Evolutionary conservation across 2,888 invertebrate species (phyloP), one percentile per base, ranked within the genome.

Genomic region (Schrankia costaestrigalis): DNA sequence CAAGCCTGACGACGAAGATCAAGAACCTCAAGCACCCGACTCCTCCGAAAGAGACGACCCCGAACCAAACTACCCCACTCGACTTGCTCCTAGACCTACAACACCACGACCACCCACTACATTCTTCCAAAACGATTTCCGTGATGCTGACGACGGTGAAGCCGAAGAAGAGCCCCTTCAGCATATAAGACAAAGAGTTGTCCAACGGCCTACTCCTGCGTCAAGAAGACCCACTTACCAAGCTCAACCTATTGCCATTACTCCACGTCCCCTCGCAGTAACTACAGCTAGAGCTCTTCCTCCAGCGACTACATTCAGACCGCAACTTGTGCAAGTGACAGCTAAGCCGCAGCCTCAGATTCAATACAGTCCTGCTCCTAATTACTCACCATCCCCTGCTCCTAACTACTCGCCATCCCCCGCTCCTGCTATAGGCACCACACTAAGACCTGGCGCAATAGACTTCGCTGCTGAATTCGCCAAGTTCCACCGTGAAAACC

Each of bases 401-500:
- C 14, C 21, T 11, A 84, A 89, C 71, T 74, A 85, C 71, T 56
- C 87, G 24, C 69, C 86, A 9, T 61, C 79, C 5, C 73, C 86
- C 0, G 59, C 68, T 5, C 71, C 85, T 0, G 70, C 82, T 28
- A 65, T 70, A 26, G 58, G 61, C 22, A 71, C 69, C 10, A 75
- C 80, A 0, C 31, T 56, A 11, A 61, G 72, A 28, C 63, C 78
- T 11, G 66, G 74, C 38, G 72, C 78, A 44, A 90, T 90, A 18
- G 93, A 94, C 71, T 94, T 94, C 47, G 93, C 93, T 38, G 92
- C 92, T 19, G 94, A 94, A 75, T 92, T 94, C 60, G 93, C 93
- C 42, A 92, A 91, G 61, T 93, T 93, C 89, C 91, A 93, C 64
- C 87, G 91, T 18, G 92, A 92, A 26, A 91, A 91, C 67, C 91